Conservation (phyloP, 2,113 vertebrate genomes). For the Microtus montanus region DNA sequence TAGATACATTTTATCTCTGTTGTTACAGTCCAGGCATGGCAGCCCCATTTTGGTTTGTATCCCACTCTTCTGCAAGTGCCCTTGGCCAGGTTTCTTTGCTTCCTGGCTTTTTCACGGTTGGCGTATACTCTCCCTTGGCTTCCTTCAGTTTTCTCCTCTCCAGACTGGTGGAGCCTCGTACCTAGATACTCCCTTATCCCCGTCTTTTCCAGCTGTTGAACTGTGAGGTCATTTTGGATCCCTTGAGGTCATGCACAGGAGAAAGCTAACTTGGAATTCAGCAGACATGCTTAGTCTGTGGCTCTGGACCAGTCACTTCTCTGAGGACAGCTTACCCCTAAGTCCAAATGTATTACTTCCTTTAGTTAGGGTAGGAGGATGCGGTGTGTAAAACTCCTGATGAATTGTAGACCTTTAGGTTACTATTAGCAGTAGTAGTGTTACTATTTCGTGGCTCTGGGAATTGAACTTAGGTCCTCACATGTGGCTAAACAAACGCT, state of each 20-base stretch:
- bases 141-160: slow-evolving; percentile 11
- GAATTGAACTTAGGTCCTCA: background rate
- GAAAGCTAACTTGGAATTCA: slow-evolving; percentile 12
- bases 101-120: background rate
- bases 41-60: background rate
- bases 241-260: slow-evolving; percentile 22
- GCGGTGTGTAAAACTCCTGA: background rate
- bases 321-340: background rate
- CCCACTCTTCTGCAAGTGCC: slow-evolving; percentile 1
- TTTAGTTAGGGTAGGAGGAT: background rate
- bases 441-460: background rate
- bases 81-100: background rate
- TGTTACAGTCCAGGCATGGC: background rate
- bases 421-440: background rate
- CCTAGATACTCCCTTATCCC: background rate
- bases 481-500: background rate
- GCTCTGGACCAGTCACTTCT: background rate
- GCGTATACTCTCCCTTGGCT: background rate
- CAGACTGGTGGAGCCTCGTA: background rate
- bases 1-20: background rate
- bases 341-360: background rate
- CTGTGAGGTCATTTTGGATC: slow-evolving; percentile 30
- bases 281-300: background rate
- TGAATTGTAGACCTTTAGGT: background rate
- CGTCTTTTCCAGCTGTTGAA: background rate